Evolutionary conservation across 2,888 invertebrate species (phyloP).

Genomic region (Stenodera caucasica): DNA sequence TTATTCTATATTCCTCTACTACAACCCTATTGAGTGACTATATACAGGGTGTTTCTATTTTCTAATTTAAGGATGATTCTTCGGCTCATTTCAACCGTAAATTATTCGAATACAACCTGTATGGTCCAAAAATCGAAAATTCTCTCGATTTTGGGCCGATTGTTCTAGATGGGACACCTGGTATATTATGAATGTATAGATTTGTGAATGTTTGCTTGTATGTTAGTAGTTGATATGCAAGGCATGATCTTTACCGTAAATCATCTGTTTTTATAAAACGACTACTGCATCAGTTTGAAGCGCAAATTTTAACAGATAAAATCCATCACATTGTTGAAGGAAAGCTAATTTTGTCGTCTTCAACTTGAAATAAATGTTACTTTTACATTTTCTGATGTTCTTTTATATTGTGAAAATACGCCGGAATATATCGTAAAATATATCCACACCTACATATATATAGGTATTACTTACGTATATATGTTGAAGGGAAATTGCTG

Average conservation of each 20-base stretch:
- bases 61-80: too few species aligned
- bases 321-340: not conserved
- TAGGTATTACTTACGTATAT: not conserved
- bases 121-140: too few species aligned
- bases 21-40: not conserved
- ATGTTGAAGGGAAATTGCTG: not conserved
- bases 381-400: not conserved
- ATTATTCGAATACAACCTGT: too few species aligned
- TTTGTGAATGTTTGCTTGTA: slow-evolving; percentile 4
- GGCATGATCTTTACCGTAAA: not conserved
- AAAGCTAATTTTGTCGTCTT: not conserved
- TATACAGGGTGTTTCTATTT: not conserved
- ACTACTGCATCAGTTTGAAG: not conserved
- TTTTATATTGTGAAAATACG: not conserved
- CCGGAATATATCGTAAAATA: not conserved
- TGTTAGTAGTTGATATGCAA: not conserved
- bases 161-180: too few species aligned
- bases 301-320: not conserved
- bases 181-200: not conserved
- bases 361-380: not conserved
- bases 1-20: not conserved
- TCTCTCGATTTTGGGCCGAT: too few species aligned
- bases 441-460: too few species aligned
- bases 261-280: slow-evolving; percentile 1
- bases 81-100: too few species aligned